Evolutionary conservation across 2,888 invertebrate genomes (phyloP), one percentile per base, ranked within the genome.

Genomic region (Aradus depressus): DNA sequence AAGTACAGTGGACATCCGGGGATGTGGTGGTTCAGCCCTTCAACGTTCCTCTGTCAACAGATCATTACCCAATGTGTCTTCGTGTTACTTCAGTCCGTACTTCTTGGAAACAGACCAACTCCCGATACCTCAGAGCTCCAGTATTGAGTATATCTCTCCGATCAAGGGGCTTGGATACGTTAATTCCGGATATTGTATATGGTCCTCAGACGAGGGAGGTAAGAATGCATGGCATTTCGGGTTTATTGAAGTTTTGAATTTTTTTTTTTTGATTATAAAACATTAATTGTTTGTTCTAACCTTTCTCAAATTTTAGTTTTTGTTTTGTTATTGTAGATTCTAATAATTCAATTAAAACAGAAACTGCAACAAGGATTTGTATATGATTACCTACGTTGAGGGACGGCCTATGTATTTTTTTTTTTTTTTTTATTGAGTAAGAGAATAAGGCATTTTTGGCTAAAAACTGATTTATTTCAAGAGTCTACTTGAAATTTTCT

Each of bases 121-220:
- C 10, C 21, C 34, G 10, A 21, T 52, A 8, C 39, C 44, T 18
- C 44, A 49, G 23, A 49, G 43, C 4, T 45, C 54, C 8, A 57
- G 54, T 22, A 55, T 60, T 16, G 59, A 60, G 35, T 60, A 59
- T 42, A 56, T 60, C 35, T 51, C 50, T 21, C 55, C 59, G 35
- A 45, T 47, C 32, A 51, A 53, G n/a, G 52, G 50, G 23, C 28
- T 44, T 34, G 50, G 44, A 37, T 43, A 50, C 12, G 57, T 51
- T 12, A 58, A 56, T 52, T 54, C 56, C 26, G 58, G 60, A 26
- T 60, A 60, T 51, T 60, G 60, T 38, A 53, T 56, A 16, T 60
- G 60, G 60, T 52, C 58, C 25, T 54, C 44, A 14, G 52, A 50
- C 18, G 52, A 44, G 38, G 50, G 50, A 54, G 53, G 52, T 53